Evolutionary conservation across 2,113 vertebrate species (phyloP).

Genomic region (Gallinago jamesoni): DNA sequence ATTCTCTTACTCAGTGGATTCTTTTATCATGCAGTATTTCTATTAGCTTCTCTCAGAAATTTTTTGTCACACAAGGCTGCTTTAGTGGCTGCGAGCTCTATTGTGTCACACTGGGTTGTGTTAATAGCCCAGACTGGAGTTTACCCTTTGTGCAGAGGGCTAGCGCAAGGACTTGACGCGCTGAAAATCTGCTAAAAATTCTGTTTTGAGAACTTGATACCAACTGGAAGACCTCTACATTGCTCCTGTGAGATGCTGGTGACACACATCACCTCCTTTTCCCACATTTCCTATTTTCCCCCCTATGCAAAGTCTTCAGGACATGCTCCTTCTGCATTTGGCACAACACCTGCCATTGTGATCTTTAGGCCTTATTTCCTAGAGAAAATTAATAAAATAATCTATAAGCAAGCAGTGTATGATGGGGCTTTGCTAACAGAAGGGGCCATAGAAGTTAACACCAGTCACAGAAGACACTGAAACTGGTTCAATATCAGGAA

Average conservation of each 20-base stretch:
- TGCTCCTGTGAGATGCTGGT: background rate
- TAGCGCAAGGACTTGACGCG: background rate
- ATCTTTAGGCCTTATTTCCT: background rate
- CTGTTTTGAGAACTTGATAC: background rate
- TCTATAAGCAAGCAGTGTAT: background rate
- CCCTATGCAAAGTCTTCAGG: accelerated
- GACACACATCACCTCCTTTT: background rate
- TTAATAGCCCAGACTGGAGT: background rate
- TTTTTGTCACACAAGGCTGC: constrained; percentile 15
- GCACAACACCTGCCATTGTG: background rate
- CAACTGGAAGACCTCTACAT: background rate
- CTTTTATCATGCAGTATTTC: constrained; percentile 13
- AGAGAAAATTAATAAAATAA: background rate
- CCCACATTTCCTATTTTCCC: too few species aligned
- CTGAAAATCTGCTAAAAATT: background rate
- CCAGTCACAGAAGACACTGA: background rate
- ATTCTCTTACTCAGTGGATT: constrained; percentile 24
- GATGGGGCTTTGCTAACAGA: background rate
- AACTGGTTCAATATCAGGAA: background rate
- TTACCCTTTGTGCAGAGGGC: background rate
- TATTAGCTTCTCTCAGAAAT: background rate
- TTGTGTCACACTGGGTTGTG: background rate
- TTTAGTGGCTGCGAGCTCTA: background rate
- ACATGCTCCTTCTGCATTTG: background rate
- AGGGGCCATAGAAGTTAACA: background rate